Conservation (phyloP, 2,113 vertebrate species). For the Psephotus haematonotus region DNA sequence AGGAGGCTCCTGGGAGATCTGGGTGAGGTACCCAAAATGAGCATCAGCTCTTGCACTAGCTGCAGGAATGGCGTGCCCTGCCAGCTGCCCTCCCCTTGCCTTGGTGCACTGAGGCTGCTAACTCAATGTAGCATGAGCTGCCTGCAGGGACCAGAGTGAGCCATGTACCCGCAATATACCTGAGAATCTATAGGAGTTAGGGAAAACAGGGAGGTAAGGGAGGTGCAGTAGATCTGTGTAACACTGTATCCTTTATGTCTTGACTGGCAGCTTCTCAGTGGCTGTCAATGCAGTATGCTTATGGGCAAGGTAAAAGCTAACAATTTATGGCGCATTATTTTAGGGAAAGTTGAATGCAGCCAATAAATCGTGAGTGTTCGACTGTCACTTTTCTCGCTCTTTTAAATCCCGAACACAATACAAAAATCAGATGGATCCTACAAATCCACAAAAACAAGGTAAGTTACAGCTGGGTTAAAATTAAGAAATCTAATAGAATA, state of each 20-base stretch:
- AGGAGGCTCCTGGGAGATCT: background rate
- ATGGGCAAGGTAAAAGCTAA: background rate
- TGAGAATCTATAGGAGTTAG: background rate
- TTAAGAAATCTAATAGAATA: background rate
- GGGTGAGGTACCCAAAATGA: background rate
- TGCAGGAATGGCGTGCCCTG: background rate
- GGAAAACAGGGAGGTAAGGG: background rate
- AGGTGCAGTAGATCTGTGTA: background rate
- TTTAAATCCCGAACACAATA: background rate
- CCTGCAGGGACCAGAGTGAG: background rate
- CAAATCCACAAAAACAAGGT: background rate
- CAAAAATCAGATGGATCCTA: background rate
- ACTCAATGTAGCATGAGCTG: rapidly evolving
- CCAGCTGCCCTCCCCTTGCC: too few species aligned
- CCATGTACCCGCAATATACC: rapidly evolving
- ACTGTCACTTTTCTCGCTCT: background rate
- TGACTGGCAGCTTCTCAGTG: background rate
- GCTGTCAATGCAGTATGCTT: background rate
- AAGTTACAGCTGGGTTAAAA: background rate
- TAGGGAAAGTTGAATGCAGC: background rate
- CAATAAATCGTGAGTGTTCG: background rate
- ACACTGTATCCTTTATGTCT: background rate
- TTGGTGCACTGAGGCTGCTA: background rate
- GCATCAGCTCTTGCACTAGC: background rate
- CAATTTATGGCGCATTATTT: background rate